These are phyloP conservation scores for Poeciliopsis paucimaculata DNA, from an alignment of 2,797 vertebrate genomes.

Conservation along the genomic window DNA sequence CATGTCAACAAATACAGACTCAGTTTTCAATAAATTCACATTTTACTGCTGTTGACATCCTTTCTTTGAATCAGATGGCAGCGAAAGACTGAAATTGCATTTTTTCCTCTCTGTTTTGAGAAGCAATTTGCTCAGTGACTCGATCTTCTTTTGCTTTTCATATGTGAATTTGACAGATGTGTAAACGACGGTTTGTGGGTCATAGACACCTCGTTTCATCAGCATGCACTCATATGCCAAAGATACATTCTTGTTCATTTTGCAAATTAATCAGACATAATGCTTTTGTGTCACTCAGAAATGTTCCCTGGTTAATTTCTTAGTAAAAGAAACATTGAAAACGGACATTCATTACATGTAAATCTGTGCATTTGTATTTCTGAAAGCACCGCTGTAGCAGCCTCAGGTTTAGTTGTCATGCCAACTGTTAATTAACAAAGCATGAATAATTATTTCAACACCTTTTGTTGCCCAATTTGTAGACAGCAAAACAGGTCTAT, in stretches of 20 bases:
- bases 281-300: slow-evolving; percentile 25
- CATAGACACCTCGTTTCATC: background rate
- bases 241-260: slow-evolving; percentile 1
- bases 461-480: slow-evolving; percentile 27
- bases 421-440: slow-evolving; percentile 55
- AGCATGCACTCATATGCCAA: background rate
- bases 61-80: background rate
- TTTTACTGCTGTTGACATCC: background rate
- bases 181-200: background rate
- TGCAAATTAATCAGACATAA: slow-evolving; percentile 30
- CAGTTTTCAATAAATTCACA: background rate
- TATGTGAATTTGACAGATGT: background rate
- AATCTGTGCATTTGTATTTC: slow-evolving; percentile 26
- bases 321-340: slow-evolving; percentile 33
- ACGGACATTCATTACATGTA: slow-evolving; percentile 25
- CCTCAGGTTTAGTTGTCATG: slow-evolving; percentile 55
- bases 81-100: background rate
- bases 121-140: background rate
- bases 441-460: slow-evolving; percentile 52
- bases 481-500: slow-evolving; percentile 30
- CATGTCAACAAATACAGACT: background rate
- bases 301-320: slow-evolving; percentile 22
- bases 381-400: slow-evolving; percentile 19
- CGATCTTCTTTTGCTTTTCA: background rate
- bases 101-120: background rate